Base-by-base conservation (phyloP, 2,113 vertebrate genomes). In the Tricholaema leucomelas region DNA sequence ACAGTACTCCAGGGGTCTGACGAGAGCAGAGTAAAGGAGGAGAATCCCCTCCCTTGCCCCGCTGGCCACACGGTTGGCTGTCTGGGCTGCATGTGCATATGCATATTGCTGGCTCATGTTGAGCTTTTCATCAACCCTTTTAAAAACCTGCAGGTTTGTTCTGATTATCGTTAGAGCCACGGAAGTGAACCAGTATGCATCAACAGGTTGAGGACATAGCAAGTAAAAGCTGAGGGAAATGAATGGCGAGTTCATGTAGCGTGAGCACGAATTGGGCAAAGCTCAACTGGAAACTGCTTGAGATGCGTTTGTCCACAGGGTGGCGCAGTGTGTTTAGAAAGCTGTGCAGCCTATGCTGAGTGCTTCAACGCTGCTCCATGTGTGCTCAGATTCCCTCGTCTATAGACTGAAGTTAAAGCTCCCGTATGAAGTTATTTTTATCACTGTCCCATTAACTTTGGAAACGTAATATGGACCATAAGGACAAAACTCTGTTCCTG, bases 311-410 rank as follows among this genome's bases (percentile, higher is more conserved):
- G 66, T 58, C 93, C 93, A 92, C 93, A 61, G 28, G 93, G 63
- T 93, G 94, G 88, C 93, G 86, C 6, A 4, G 8, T 48, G 4
- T 0, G 84, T 28, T 95, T 77, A 59, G 56, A 15, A 79, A 93
- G 2, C 27, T 27, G 42, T 3, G 18, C 3, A 19, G 40, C 15
- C 23, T 18, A 4, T 44, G 2, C 42, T 1, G 58, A 15, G 14
- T 14, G n/a, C 31, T 81, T 27, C 69, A 27, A 0, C 25, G 0
- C 9, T 1, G 28, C 13, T 61, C 9, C 2, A 0, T 4, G 17
- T 1, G n/a, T 5, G 8, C 3, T 31, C 18, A 10, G 38, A 12
- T 63, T 21, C 28, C 33, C 9, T 4, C 2, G 1, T 42, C 58
- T 38, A 10, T 4, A 33, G n/a, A 2, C 15, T 8, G 10, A 71